Percentiles rank a stretch among this genome's conserved stretches.
phyloP scores from a whole-genome alignment of 1,140 invertebrate species.

The Matsumurasca onukii region DNA sequence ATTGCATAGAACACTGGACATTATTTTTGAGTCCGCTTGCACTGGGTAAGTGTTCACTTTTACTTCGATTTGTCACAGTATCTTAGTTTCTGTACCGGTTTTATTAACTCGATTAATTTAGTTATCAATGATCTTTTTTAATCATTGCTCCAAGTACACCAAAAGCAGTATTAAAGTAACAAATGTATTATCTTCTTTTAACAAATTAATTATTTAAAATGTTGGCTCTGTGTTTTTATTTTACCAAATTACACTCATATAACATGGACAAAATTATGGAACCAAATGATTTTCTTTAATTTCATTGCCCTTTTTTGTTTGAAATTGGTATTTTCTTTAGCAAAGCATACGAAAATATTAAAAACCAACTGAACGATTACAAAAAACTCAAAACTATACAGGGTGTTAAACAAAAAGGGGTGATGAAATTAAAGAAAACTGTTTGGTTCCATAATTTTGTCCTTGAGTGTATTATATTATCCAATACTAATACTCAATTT shows the following conservation, averaged over 20 bases:
- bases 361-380: no score
- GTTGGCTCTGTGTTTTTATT: not conserved
- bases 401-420: no score
- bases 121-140: not conserved
- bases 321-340: no score
- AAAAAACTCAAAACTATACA: no score
- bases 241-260: not conserved
- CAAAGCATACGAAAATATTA: no score
- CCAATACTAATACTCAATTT: no score
- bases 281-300: not conserved
- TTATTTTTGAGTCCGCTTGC: conserved; percentile 1
- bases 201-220: not conserved
- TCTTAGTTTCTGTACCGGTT: not conserved
- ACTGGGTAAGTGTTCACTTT: conserved; percentile 15
- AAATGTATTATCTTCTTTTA: not conserved
- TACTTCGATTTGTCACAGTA: no score
- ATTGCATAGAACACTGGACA: not conserved
- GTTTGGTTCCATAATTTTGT: no score
- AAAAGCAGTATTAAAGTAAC: not conserved
- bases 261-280: not conserved
- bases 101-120: not conserved
- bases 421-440: no score
- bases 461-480: no score
- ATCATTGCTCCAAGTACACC: not conserved
- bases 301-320: no score